Percentiles rank a stretch among this genome's conserved stretches.
These are phyloP conservation scores for Drosophila lacteicornis DNA, from an alignment of 1,140 invertebrate genomes.

Conservation along the genomic window DNA sequence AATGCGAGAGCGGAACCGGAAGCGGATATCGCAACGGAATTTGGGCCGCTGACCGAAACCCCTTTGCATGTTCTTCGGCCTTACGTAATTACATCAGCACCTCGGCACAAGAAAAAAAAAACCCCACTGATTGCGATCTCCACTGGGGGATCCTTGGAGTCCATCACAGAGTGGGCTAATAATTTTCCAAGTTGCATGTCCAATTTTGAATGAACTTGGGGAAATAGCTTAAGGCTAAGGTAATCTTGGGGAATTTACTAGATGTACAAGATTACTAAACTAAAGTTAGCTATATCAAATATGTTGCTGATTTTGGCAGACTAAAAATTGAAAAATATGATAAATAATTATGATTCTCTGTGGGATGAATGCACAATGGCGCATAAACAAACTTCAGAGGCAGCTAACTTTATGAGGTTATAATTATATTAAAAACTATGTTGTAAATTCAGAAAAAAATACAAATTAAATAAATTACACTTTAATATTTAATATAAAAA, in stretches of 20 bases:
- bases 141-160: not conserved
- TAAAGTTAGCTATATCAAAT: not conserved
- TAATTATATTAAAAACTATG: too few species aligned
- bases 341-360: too few species aligned
- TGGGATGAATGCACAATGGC: too few species aligned
- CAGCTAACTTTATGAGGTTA: too few species aligned
- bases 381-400: too few species aligned
- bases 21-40: constrained; percentile 60
- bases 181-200: constrained; percentile 8
- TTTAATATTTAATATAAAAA: too few species aligned
- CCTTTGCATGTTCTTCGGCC: not conserved
- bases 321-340: too few species aligned
- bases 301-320: too few species aligned
- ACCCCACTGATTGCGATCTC: constrained; percentile 1
- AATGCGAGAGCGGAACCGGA: constrained; percentile 40
- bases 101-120: not conserved
- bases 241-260: not conserved
- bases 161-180: not conserved
- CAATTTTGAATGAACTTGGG: not conserved
- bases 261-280: too few species aligned
- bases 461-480: too few species aligned
- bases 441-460: too few species aligned
- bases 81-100: not conserved
- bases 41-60: constrained; percentile 8
- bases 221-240: not conserved